phyloP scores from a whole-genome alignment of 2,113 vertebrate genomes.

The Aramus guarauna region DNA sequence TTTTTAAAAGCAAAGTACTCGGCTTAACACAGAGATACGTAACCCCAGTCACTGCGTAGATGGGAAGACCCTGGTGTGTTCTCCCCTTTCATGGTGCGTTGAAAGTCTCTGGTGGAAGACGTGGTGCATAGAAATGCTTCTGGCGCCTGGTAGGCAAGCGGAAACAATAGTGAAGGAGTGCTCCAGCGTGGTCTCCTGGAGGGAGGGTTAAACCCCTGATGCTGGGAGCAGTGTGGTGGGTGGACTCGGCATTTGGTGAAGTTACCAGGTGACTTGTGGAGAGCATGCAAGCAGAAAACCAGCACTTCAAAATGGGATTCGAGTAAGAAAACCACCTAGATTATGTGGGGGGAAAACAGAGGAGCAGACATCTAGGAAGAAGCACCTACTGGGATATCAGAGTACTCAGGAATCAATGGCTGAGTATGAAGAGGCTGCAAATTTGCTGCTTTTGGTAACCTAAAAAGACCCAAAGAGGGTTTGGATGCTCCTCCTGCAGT shows the following conservation, averaged over 20 bases:
- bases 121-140: neutral
- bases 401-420: fast-evolving
- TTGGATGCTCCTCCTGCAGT: neutral
- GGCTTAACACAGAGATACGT: neutral
- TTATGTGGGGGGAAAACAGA: neutral
- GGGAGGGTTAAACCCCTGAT: neutral
- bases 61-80: neutral
- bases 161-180: neutral
- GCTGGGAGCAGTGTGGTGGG: fast-evolving
- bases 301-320: neutral
- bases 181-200: neutral
- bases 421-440: neutral
- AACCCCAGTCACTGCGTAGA: neutral
- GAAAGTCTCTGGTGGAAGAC: neutral
- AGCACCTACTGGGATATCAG: neutral
- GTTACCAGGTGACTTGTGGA: neutral
- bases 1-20: neutral
- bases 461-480: neutral
- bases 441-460: neutral
- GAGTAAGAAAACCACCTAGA: neutral
- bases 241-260: neutral
- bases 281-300: neutral
- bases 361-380: neutral
- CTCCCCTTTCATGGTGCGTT: neutral
- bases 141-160: neutral